Percentiles rank a stretch among this genome's conserved stretches.
phyloP scores from a whole-genome alignment of 2,888 invertebrate species.

The Tetropium fuscum region DNA sequence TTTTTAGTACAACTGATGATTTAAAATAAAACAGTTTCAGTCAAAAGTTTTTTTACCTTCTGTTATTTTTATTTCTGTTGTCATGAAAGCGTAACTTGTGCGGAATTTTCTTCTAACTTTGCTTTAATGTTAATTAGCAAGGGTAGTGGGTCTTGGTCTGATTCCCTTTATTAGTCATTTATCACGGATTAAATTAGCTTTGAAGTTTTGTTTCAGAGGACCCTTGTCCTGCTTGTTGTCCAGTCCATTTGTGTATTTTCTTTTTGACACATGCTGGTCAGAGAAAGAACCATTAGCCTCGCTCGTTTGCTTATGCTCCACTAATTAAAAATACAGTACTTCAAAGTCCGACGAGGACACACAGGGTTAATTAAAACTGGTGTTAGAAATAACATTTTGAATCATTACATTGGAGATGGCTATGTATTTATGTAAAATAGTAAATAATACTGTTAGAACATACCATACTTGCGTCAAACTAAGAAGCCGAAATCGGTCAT shows the following conservation, averaged over 20 bases:
- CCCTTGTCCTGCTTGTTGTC: constrained; percentile 21
- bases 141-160: constrained; percentile 25
- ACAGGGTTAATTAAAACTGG: too few relatives aligned
- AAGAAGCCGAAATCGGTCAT: too few relatives aligned
- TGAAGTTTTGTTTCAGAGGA: constrained; percentile 21
- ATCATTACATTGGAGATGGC: too few relatives aligned
- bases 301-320: not conserved
- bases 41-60: too few relatives aligned
- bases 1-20: too few relatives aligned
- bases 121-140: constrained; percentile 28
- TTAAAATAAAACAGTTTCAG: too few relatives aligned
- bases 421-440: too few relatives aligned
- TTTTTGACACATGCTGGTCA: not conserved
- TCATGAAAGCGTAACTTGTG: constrained; percentile 22
- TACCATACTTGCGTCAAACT: too few relatives aligned
- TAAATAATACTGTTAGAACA: too few relatives aligned
- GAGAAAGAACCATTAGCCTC: not conserved
- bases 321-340: too few relatives aligned
- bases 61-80: constrained; percentile 14
- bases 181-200: constrained; percentile 31
- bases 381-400: too few relatives aligned
- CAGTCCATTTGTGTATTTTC: constrained; percentile 16
- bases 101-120: constrained; percentile 22
- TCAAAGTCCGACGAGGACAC: too few relatives aligned
- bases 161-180: constrained; percentile 32